Evolutionary conservation across 1,140 invertebrate species (phyloP), one percentile per base, ranked within the genome.

Genomic region (Theocolax elegans): DNA sequence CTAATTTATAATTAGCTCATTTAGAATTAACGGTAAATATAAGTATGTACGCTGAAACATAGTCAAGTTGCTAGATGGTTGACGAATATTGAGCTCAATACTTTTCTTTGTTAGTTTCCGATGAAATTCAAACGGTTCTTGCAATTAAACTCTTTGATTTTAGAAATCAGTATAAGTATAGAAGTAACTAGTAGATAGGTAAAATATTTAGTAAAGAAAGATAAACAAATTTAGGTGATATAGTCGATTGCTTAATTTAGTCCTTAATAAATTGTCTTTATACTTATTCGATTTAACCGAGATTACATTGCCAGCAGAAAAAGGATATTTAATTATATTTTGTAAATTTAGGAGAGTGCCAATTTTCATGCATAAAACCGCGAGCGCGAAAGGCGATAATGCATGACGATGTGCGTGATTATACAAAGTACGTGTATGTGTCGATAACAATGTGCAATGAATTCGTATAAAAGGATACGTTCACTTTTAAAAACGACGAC

Each of bases 311-410:
- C 25, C 42, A 49, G 23, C 42, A 35, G 12, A 35, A 35, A 35
- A 27, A 60, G 29, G 38, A 63, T 49, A 48, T 35, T 31, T 49
- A 63, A 35, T 35, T 63, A 35, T 49, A 48, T 63, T 63, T 63
- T 63, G 59, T 63, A 63, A 63, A 63, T 63, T 63, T 63, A 35
- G 42, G 59, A 49, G n/a, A n/a, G 59, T 63, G 59, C 59, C 59
- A 63, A 63, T 63, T 48, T 60, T 23, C 21, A 49, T 48, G 17
- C 27, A 38, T 21, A 35, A 35, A 62, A 31, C 3, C 2, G 54
- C 54, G 35, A 4, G 4, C 54, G 54, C 12, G 7, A 42, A 3
- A 40, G 12, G 27, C 31, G 53, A 38, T 38, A 21, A 38, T 56
- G 25, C n/a, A n/a, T 35, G 4, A 10, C 31, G 31, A 35, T 35